Evolutionary conservation across 2,113 vertebrate species (phyloP).

Genomic region (Pygoscelis adeliae): DNA sequence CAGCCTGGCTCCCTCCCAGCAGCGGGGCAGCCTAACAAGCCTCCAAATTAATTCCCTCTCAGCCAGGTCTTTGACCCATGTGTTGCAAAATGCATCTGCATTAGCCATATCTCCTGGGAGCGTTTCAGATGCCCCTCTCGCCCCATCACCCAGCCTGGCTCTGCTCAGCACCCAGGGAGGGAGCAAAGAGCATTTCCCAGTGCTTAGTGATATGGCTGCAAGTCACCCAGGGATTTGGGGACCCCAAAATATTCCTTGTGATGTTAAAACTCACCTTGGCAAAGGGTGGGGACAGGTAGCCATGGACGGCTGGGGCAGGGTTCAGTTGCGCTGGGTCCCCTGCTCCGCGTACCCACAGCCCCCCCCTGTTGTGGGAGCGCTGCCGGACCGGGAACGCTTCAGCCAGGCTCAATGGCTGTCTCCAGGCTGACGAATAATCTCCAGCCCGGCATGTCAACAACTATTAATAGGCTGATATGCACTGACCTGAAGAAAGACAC

Average conservation of each 20-base stretch:
- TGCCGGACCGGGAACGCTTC: rapidly evolving
- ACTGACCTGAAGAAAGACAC: background rate
- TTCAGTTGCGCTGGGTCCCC: rapidly evolving
- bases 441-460: background rate
- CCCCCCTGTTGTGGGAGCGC: background rate
- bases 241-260: background rate
- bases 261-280: background rate
- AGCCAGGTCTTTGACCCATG: background rate
- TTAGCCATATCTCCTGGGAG: background rate
- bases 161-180: background rate
- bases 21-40: background rate
- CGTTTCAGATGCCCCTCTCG: background rate
- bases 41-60: background rate
- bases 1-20: background rate
- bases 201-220: rapidly evolving
- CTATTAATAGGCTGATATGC: background rate
- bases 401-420: rapidly evolving
- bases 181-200: background rate
- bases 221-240: background rate
- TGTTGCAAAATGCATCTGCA: background rate
- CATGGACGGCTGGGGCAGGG: background rate
- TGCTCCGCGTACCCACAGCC: rapidly evolving
- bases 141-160: background rate
- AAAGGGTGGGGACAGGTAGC: background rate
- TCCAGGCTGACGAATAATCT: background rate